These are phyloP conservation scores for Megaceryle alcyon DNA, from an alignment of 2,797 vertebrate species.

Conservation along the genomic window DNA sequence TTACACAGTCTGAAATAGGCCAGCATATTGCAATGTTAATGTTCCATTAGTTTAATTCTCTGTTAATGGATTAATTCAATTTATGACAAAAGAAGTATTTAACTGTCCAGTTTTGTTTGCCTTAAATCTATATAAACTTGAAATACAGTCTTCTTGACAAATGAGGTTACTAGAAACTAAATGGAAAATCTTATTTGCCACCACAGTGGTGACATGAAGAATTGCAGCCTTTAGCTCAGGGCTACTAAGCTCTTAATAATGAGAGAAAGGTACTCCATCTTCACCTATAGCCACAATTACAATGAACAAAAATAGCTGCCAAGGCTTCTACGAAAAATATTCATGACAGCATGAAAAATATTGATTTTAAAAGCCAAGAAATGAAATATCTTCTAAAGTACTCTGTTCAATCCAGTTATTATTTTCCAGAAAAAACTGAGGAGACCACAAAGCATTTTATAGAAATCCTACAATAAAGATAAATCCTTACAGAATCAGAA, in stretches of 20 bases:
- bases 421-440: conserved; percentile 72
- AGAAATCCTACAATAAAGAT: conserved; percentile 4
- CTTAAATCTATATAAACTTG: conserved; percentile 75
- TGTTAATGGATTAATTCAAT: conserved; percentile 53
- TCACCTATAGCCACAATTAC: conserved; percentile 71
- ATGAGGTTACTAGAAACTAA: conserved; percentile 79
- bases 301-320: conserved; percentile 71
- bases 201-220: conserved; percentile 79
- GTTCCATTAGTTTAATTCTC: conserved; percentile 59
- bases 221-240: conserved; percentile 79
- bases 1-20: conserved; percentile 41
- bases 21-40: background rate
- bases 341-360: conserved; percentile 78
- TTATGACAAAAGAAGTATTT: conserved; percentile 61
- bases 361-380: conserved; percentile 79
- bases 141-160: conserved; percentile 76
- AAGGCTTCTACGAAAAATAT: conserved; percentile 72
- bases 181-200: conserved; percentile 80
- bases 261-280: conserved; percentile 80
- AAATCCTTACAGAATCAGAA: background rate
- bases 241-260: conserved; percentile 81
- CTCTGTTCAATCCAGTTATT: conserved; percentile 67
- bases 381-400: conserved; percentile 74
- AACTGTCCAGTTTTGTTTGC: conserved; percentile 64
- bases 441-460: conserved; percentile 44